Evolutionary conservation across 1,140 invertebrate species (phyloP).

Genomic region (Drosophila eugracilis): DNA sequence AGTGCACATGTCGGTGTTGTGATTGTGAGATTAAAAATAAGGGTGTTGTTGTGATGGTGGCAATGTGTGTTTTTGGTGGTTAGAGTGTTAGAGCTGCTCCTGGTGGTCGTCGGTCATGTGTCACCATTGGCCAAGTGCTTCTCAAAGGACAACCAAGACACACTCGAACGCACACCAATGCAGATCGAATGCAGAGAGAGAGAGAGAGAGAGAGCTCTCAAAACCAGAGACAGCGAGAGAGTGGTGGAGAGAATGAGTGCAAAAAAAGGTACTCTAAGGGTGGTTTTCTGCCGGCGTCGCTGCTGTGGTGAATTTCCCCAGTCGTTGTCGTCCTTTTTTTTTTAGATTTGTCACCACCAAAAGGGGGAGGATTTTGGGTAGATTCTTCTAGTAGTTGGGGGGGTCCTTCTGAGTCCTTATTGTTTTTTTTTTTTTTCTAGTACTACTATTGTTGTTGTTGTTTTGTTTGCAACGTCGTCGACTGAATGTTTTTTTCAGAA

Average conservation of each 20-base stretch:
- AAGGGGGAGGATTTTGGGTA: background rate
- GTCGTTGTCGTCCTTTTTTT: constrained; percentile 45
- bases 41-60: constrained; percentile 7
- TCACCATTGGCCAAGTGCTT: constrained; percentile 74
- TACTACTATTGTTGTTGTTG: constrained; percentile 21
- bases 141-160: constrained; percentile 51
- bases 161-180: constrained; percentile 13
- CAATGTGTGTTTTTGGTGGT: background rate
- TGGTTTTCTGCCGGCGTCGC: constrained; percentile 32
- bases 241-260: constrained; percentile 7
- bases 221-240: constrained; percentile 12
- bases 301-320: constrained; percentile 68
- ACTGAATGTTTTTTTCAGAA: constrained; percentile 46
- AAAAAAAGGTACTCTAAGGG: constrained; percentile 6
- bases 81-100: constrained; percentile 20
- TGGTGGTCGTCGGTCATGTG: constrained; percentile 64
- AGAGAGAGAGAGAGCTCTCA: constrained; percentile 21
- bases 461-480: constrained; percentile 42
- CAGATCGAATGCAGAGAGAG: background rate
- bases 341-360: constrained; percentile 75
- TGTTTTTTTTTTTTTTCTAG: too few relatives aligned
- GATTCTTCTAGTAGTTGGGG: background rate
- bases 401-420: constrained; percentile 9
- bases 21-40: constrained; percentile 1
- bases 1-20: background rate